Evolutionary conservation across 2,888 invertebrate species (phyloP), one percentile per base, ranked within the genome.

Genomic region (Monoplex corrugatus): DNA sequence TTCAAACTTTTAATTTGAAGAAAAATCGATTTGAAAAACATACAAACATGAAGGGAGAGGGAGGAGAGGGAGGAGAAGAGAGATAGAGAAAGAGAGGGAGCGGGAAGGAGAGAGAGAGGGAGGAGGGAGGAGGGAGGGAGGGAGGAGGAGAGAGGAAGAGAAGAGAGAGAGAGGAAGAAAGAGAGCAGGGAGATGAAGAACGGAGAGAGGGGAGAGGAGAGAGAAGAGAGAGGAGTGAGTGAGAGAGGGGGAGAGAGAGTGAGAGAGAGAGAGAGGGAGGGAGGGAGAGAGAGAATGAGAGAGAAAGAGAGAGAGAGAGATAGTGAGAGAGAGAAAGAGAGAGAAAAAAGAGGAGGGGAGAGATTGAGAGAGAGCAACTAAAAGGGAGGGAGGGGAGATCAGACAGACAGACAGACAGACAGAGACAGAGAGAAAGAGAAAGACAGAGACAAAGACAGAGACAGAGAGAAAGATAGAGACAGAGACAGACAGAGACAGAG

Each of bases 31-130:
- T n/a, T n/a, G n/a, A 82, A 8, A 82, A n/a, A 82, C 16, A 82
- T 23, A 82, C 43, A 82, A 44, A 82, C 43, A 82, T 23, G 44
- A 10, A 43, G 82, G 44, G n/a, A 82, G 82, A 82, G 82, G 28
- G 44, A 82, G n/a, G 2, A 82, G 44, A 82, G 82, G 43, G 6
- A 44, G 82, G 43, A 44, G 38, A 35, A 72, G 32, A 72, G 72
- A 72, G 72, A 72, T 6, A 72, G 72, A 72, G 72, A 72, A 35
- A 72, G 0, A 32, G 72, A 72, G 72, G 35, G 35, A 72, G 72
- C 32, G 32, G 35, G 72, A 72, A 35, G 28, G 35, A 35, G 72
- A 35, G 72, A 35, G 72, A 72, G 32, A 10, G 72, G 35, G 32
- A 72, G 72, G 35, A 13, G 35, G 72, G 19, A 0, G 10, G 72